These are phyloP conservation scores for Pseudochromis fuscus DNA, from an alignment of 2,797 vertebrate genomes.

Conservation along the genomic window DNA sequence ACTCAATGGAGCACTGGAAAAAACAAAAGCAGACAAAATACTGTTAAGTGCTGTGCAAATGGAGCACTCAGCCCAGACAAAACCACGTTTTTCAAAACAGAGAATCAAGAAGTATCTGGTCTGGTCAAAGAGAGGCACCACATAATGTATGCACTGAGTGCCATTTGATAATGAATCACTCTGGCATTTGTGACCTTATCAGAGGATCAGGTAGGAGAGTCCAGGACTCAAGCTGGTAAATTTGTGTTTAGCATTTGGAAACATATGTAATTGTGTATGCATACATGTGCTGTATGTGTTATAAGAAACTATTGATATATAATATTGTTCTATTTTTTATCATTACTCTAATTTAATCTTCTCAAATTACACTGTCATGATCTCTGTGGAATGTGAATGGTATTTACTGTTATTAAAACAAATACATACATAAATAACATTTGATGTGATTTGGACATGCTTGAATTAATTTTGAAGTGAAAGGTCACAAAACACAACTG, in stretches of 20 bases:
- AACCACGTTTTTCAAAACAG: slow-evolving; percentile 13
- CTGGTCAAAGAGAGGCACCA: slow-evolving; percentile 11
- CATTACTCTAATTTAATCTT: slow-evolving; percentile 3
- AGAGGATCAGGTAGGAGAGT: not conserved
- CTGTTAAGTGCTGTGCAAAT: slow-evolving; percentile 9
- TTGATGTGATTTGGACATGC: not conserved
- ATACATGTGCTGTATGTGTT: not conserved
- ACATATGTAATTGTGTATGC: no score
- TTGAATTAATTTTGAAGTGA: not conserved
- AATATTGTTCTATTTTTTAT: slow-evolving; percentile 15
- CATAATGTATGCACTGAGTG: not conserved
- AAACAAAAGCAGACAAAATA: slow-evolving; percentile 20
- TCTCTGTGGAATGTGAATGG: slow-evolving; percentile 19
- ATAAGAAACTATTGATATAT: slow-evolving; percentile 1
- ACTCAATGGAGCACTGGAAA: slow-evolving; percentile 96
- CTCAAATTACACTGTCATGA: slow-evolving; percentile 8
- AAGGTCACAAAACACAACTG: not conserved
- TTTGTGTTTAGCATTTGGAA: slow-evolving; percentile 1
- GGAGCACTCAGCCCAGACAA: slow-evolving; percentile 9
- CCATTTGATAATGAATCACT: slow-evolving; percentile 23
- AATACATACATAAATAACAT: slow-evolving; percentile 15
- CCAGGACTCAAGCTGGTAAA: not conserved
- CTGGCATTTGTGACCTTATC: slow-evolving; percentile 33
- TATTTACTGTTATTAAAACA: slow-evolving; percentile 30
- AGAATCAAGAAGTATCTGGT: slow-evolving; percentile 18